Conservation (phyloP, 2,797 vertebrate genomes). For the Anguilla pacifica region DNA sequence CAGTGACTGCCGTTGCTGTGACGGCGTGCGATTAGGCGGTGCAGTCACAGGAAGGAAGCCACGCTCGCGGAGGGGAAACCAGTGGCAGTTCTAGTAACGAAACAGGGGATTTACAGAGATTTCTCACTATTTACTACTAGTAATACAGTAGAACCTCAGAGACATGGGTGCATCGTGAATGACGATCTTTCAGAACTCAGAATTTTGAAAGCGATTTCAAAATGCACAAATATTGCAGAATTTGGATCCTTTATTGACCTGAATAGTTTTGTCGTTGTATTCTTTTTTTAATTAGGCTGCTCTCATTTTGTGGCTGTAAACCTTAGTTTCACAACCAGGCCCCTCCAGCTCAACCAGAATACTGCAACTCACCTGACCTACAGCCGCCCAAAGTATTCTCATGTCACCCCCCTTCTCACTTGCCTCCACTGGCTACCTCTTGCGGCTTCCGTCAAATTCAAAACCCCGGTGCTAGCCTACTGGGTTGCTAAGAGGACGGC, state of each 20-base stretch:
- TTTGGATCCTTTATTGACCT: background rate
- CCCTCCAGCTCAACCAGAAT: no score
- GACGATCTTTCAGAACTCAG: background rate
- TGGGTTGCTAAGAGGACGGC: no score
- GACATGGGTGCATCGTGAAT: background rate
- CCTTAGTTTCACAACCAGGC: no score
- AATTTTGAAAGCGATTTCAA: background rate
- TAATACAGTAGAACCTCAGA: background rate
- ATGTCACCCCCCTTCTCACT: no score
- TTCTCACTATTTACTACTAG: background rate
- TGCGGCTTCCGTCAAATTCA: no score
- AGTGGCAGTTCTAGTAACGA: background rate
- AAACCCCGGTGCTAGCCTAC: no score
- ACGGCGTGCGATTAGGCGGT: background rate
- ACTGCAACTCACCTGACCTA: no score
- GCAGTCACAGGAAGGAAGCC: background rate
- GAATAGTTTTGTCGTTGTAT: background rate
- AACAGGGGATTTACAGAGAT: background rate
- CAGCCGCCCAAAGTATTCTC: no score
- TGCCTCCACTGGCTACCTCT: no score
- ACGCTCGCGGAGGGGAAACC: background rate
- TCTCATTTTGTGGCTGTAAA: background rate
- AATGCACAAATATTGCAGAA: background rate
- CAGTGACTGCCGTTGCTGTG: background rate
- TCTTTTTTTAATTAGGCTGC: background rate